Evolutionary conservation across 2,888 invertebrate genomes (phyloP).

Genomic region (Copidosoma aretas): DNA sequence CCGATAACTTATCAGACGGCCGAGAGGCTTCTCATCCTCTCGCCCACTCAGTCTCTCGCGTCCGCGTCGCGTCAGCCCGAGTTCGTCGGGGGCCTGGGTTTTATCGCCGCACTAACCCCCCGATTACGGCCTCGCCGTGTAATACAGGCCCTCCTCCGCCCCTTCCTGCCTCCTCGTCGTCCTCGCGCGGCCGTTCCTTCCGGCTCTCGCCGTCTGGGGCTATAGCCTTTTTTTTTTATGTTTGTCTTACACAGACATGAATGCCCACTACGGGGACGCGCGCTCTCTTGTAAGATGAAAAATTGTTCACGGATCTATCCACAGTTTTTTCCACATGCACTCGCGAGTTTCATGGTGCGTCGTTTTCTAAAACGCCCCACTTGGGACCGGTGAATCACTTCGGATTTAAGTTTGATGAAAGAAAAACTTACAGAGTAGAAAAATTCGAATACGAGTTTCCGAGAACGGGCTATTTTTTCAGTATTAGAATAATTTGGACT

Average conservation of each 20-base stretch:
- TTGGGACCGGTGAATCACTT: no score
- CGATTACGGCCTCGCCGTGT: slow-evolving; percentile 38
- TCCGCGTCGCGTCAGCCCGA: slow-evolving; percentile 3
- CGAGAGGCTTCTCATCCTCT: slow-evolving; percentile 30
- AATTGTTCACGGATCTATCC: no score
- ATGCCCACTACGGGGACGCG: no score
- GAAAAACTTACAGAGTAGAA: no score
- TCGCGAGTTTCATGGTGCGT: no score
- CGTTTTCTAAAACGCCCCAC: no score
- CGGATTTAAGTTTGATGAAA: no score
- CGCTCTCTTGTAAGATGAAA: no score
- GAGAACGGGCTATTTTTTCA: no score
- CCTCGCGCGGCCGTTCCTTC: background rate
- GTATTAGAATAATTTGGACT: no score
- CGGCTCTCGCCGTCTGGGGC: background rate
- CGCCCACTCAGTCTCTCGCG: background rate
- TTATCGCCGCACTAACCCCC: slow-evolving; percentile 39
- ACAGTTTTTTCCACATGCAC: no score
- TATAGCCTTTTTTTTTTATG: slow-evolving; percentile 1
- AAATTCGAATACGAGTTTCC: no score
- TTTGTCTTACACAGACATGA: background rate
- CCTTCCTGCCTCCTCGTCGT: slow-evolving; percentile 8
- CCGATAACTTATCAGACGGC: slow-evolving; percentile 37
- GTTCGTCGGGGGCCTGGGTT: slow-evolving; percentile 16
- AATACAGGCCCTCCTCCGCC: slow-evolving; percentile 20